Percentiles rank a stretch among this genome's conserved stretches.
phyloP scores from a whole-genome alignment of 2,888 invertebrate species.

The Odontocerum albicorne region DNA sequence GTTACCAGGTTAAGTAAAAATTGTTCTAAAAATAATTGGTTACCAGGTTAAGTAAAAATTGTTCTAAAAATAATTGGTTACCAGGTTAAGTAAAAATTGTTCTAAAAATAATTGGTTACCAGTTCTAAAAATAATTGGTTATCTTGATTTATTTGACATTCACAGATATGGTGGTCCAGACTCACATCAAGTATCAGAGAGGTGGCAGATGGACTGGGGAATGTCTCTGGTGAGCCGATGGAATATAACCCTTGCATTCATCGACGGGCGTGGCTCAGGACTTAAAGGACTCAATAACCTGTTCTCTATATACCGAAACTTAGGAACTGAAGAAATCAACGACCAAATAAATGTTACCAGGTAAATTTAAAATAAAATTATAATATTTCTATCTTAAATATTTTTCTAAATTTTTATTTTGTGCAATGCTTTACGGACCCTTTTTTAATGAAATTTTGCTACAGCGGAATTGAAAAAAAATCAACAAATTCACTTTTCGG shows the following conservation, averaged over 20 bases:
- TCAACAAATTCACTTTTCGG: too few species aligned
- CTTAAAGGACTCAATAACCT: conserved; percentile 80
- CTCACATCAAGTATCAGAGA: conserved; percentile 79
- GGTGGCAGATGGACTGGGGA: conserved; percentile 85
- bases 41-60: too few species aligned
- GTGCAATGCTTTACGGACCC: too few species aligned
- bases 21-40: too few species aligned
- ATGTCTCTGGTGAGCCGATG: conserved; percentile 82
- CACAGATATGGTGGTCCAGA: conserved; percentile 90
- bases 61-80: too few species aligned
- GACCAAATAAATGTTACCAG: conserved; percentile 88
- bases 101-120: too few species aligned
- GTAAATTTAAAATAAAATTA: too few species aligned
- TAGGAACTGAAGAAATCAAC: conserved; percentile 88
- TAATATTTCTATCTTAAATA: conserved; percentile 2
- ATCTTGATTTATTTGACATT: not conserved
- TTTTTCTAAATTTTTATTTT: conserved; percentile 13
- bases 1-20: too few species aligned
- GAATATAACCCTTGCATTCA: conserved; percentile 83
- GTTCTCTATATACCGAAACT: conserved; percentile 77
- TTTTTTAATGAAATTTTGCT: too few species aligned
- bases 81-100: too few species aligned
- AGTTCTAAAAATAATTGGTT: too few species aligned
- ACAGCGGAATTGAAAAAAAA: too few species aligned
- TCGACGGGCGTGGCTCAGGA: conserved; percentile 90